Conservation (phyloP, 2,113 vertebrate genomes). For the Leucopsar rothschildi region DNA sequence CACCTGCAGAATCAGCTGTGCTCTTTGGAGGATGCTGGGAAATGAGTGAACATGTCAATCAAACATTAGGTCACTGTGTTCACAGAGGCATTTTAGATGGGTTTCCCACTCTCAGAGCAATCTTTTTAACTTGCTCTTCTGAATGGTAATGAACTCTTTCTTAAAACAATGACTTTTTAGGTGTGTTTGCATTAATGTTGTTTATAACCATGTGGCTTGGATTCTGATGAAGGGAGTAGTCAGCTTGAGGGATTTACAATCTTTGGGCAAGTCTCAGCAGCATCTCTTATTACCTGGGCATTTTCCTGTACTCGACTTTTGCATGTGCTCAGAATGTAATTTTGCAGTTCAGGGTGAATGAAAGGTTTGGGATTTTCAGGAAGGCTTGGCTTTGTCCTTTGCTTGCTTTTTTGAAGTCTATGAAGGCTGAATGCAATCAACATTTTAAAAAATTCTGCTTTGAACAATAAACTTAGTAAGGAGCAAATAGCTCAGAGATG, state of each 20-base stretch:
- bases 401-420: neutral
- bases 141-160: neutral
- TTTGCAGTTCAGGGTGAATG: neutral
- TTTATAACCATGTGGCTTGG: neutral
- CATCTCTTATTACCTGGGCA: neutral
- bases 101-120: neutral
- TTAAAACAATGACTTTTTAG: neutral
- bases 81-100: neutral
- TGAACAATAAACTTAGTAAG: neutral
- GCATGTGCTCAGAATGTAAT: neutral
- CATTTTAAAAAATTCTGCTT: neutral
- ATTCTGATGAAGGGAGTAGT: constrained; percentile 2
- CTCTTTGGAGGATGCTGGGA: neutral
- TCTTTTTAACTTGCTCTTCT: neutral
- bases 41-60: neutral
- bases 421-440: neutral
- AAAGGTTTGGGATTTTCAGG: neutral
- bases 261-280: neutral
- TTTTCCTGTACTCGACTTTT: neutral
- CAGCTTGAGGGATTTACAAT: neutral
- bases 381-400: neutral
- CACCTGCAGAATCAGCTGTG: neutral
- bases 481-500: neutral
- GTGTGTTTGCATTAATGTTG: neutral
- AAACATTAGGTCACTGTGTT: neutral